A percentile compares a stretch with the other conserved stretches of the same genome.
Evolutionary conservation across 1,140 invertebrate species (phyloP).

Genomic region (Portunus trituberculatus): DNA sequence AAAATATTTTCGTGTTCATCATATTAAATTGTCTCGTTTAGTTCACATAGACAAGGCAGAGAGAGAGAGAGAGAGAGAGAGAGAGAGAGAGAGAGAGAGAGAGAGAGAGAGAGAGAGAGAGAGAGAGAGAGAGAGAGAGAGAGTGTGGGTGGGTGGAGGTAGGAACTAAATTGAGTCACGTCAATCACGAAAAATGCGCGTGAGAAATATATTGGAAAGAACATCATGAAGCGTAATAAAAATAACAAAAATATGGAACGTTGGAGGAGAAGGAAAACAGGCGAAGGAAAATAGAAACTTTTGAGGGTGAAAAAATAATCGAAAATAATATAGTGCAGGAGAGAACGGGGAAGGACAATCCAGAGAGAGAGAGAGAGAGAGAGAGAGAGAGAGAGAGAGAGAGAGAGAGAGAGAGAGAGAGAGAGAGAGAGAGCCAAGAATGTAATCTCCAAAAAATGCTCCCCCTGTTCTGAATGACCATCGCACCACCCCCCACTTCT

Average conservation of each 20-base stretch:
- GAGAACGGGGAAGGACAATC: not conserved
- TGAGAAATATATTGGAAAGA: no score
- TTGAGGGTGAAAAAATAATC: no score
- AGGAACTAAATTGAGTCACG: not conserved
- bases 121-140: not conserved
- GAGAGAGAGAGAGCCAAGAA: not conserved
- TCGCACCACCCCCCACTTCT: not conserved
- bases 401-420: conserved; percentile 20
- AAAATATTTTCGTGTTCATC: not conserved
- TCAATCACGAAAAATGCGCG: no score
- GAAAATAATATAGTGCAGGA: not conserved
- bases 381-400: conserved; percentile 20
- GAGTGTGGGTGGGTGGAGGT: not conserved
- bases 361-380: not conserved
- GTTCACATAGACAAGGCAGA: not conserved
- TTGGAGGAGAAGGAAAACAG: no score
- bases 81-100: not conserved
- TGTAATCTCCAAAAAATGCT: not conserved
- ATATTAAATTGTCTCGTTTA: not conserved
- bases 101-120: conserved; percentile 6
- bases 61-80: not conserved
- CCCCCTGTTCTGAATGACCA: no score
- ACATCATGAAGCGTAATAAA: no score
- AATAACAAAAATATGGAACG: no score
- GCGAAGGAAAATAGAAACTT: no score